Conservation (phyloP, 2,888 invertebrate species). For the Cheiracanthium punctorium region DNA sequence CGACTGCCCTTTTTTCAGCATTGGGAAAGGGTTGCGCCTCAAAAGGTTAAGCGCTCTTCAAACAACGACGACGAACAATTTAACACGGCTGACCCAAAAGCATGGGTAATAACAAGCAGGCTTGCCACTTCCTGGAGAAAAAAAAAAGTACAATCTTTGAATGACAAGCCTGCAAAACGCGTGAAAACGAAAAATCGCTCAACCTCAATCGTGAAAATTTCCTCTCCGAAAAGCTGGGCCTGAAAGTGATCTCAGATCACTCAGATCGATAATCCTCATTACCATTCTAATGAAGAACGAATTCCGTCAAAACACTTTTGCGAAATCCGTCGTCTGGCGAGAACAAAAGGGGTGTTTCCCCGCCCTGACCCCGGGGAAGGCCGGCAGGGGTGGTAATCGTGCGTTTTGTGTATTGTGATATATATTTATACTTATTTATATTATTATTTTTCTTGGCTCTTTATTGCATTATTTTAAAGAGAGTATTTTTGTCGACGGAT, state of each 20-base stretch:
- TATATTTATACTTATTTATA: background rate
- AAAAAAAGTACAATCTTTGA: no score
- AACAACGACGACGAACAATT: background rate
- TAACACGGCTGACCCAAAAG: background rate
- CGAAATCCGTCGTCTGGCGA: background rate
- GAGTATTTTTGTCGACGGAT: background rate
- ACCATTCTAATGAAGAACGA: constrained; percentile 7
- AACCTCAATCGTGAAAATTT: background rate
- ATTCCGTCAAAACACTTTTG: background rate
- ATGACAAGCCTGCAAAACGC: background rate
- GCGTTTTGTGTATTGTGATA: background rate
- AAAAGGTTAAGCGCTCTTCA: no score
- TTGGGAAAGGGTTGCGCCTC: no score
- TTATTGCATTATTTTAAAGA: no score
- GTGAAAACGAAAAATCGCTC: background rate
- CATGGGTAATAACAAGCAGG: background rate
- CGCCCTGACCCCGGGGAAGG: background rate
- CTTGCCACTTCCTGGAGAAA: background rate
- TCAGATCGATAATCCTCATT: constrained; percentile 2
- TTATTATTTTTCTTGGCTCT: background rate
- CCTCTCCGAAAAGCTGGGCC: background rate
- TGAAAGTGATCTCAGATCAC: no score
- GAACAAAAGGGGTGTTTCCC: background rate
- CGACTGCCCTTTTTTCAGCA: no score
- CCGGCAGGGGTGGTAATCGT: background rate